A percentile compares a stretch with the other conserved stretches of the same genome.
These are phyloP conservation scores for Phyllotis vaccarum DNA, from an alignment of 2,797 vertebrate species.

Conservation along the genomic window DNA sequence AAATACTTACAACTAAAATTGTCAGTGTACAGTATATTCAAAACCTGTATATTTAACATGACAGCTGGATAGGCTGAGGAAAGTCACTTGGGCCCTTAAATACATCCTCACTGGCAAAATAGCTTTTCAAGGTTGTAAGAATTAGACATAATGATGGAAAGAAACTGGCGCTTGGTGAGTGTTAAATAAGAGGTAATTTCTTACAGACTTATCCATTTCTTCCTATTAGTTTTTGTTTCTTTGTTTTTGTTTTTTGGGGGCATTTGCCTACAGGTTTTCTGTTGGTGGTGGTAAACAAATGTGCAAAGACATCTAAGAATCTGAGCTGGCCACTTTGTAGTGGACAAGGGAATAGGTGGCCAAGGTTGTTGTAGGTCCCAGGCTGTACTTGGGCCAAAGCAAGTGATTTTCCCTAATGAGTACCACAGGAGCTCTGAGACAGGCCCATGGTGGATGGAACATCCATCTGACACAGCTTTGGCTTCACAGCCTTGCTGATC, in stretches of 20 bases:
- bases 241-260: neutral
- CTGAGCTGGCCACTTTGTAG: neutral
- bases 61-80: neutral
- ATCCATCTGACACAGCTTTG: neutral
- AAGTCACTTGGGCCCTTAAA: neutral
- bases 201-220: neutral
- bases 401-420: rapidly evolving
- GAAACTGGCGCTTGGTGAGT: neutral
- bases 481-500: neutral
- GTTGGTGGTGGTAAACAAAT: neutral
- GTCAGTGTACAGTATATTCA: neutral
- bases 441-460: neutral
- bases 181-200: neutral
- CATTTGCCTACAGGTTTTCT: neutral
- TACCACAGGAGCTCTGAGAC: neutral
- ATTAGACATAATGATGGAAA: neutral
- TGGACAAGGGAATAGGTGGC: neutral
- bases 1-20: neutral
- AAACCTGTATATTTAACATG: neutral
- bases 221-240: neutral
- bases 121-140: constrained; percentile 22
- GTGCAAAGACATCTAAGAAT: neutral
- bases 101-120: neutral
- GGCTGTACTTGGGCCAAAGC: rapidly evolving
- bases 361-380: neutral